Evolutionary conservation across 1,140 invertebrate genomes (phyloP), one percentile per base, ranked within the genome.

Genomic region (Tetramorium simillimum): DNA sequence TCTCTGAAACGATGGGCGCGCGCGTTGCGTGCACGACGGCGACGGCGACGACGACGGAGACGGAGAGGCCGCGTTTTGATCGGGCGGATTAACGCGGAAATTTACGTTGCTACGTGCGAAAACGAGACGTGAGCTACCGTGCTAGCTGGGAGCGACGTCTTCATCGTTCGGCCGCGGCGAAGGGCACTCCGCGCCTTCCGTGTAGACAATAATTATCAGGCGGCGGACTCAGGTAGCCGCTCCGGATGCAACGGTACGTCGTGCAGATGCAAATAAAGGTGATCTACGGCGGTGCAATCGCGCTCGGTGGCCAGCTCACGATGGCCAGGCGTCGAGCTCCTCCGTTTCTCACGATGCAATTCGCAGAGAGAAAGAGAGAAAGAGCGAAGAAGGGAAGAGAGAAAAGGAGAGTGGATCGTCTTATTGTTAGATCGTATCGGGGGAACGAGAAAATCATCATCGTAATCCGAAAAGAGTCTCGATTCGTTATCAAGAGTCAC

Each of bases 181-280:
- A 46, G 51, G 28, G 51, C 67, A 73, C 63, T 51, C 63, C 60
- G 49, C 70, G 60, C 77, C 73, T 72, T 70, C 46, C 88, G 18
- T 63, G 75, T 90, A 85, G 86, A 91, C 86, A 86, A 91, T 91
- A 91, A 92, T 92, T 91, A 91, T 91, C 88, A 86, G 84, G 63
- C 81, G 24, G 80, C 82, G 63, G 75, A 89, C 77, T 87, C 84
- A 69, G 82, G 89, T 89, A 88, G 90, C 86, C 69, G 87, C 70
- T 43, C 84, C 78, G 70, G 88, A 90, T 90, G 88, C 88, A 85
- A 87, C 78, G 72, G 89, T 90, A 89, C 89, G 89, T 90, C 88
- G 88, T 90, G 89, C 89, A 76, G 86, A 90, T 92, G 91, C 91
- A 92, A 92, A 91, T 91, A 92, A 92, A 92, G 88, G 82, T 91